A percentile compares a stretch with the other conserved stretches of the same genome.
Evolutionary conservation across 2,888 invertebrate species (phyloP).

Genomic region (Andrena minutula): DNA sequence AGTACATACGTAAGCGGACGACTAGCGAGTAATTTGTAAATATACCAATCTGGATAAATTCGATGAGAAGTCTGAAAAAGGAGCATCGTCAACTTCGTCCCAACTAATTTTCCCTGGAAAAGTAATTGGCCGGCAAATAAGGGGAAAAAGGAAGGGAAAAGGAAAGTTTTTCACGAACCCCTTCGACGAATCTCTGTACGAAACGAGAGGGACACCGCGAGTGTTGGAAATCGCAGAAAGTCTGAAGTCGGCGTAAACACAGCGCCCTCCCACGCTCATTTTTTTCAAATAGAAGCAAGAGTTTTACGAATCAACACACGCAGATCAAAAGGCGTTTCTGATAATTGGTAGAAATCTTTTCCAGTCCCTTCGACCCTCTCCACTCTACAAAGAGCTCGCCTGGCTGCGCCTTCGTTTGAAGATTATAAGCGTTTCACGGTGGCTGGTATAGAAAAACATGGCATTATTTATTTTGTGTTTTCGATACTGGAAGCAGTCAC

Average conservation of each 20-base stretch:
- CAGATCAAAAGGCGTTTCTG: constrained; percentile 83
- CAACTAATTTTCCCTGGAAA: constrained; percentile 20
- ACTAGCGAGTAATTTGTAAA: not conserved
- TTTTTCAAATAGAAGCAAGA: constrained; percentile 77
- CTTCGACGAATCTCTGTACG: constrained; percentile 10
- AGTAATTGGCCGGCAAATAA: constrained; percentile 41
- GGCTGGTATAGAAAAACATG: constrained; percentile 72
- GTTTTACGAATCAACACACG: constrained; percentile 82
- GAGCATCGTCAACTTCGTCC: not conserved
- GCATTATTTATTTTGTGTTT: constrained; percentile 79
- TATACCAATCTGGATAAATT: not conserved
- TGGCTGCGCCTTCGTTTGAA: constrained; percentile 77
- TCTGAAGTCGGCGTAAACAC: constrained; percentile 14
- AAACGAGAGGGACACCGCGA: not conserved
- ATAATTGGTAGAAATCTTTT: constrained; percentile 84
- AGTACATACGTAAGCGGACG: no score
- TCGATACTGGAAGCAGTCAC: constrained; percentile 60
- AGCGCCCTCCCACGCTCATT: constrained; percentile 25
- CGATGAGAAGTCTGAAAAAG: not conserved
- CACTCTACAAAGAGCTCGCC: constrained; percentile 36
- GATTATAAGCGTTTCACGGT: constrained; percentile 76
- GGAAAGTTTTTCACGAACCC: constrained; percentile 28
- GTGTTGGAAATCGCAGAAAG: constrained; percentile 3
- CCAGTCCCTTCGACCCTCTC: constrained; percentile 52
- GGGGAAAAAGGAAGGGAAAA: not conserved